Evolutionary conservation across 2,113 vertebrate genomes (phyloP), one percentile per base, ranked within the genome.

Genomic region (Pelecanoides urinatrix): DNA sequence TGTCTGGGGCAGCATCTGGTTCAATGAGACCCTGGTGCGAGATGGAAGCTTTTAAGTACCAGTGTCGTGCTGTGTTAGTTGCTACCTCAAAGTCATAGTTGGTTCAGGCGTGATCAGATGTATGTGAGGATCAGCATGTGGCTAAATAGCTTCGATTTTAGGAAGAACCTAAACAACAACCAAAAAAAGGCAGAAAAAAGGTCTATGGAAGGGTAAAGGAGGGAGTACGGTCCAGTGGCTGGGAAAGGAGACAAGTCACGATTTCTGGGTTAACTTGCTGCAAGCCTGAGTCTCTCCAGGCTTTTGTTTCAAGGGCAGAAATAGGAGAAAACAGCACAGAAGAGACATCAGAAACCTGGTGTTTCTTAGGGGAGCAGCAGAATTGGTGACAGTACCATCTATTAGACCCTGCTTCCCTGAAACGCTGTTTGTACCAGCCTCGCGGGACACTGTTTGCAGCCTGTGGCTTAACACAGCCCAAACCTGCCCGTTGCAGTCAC

Each of bases 391-490:
- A 40, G 44, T 14, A 11, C 7, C n/a, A 6, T 13, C 25, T 30
- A 3, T 22, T 32, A 68, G 50, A 55, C 7, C 30, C 80, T 13
- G 18, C 32, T 16, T 7, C 44, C 61, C 73, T 4, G 23, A 27
- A 17, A 7, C 0, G 1, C 49, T 40, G 40, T 5, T 17, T 50
- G 17, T 10, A 4, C 49, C 23, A 36, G 45, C 38, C 2, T 4
- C 10, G 23, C 3, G 7, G n/a, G 75, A 7, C 15, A 2, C 36
- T 9, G 12, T 23, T 50, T 6, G 42, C 67, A 66, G 18, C 2
- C 58, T 20, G 8, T 9, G 22, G 52, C 67, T 70, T 10, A 52
- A 10, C 17, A 2, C 29, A 49, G 73, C 78, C 61, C 86, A 56
- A 16, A 27, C 20, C 36, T 13, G 47, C 40, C 23, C 40, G 10